Percentiles rank a stretch among this genome's conserved stretches.
phyloP scores from a whole-genome alignment of 1,140 invertebrate species.

The Drosophila nigrodunni region DNA sequence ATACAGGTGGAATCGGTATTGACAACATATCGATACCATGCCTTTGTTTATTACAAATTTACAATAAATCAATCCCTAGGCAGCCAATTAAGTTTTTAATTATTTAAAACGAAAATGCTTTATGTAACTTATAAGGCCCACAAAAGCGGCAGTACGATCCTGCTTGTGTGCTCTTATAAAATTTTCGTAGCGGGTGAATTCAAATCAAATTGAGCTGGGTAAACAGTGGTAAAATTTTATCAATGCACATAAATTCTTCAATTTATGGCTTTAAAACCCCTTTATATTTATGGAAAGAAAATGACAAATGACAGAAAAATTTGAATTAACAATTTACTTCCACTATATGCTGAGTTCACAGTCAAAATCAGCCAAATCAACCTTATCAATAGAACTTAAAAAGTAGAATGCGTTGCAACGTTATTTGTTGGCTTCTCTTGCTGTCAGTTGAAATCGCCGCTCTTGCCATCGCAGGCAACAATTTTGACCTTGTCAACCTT shows the following conservation, averaged over 20 bases:
- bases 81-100: no score
- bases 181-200: neutral
- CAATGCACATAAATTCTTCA: neutral
- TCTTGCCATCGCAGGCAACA: constrained; percentile 99
- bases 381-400: constrained; percentile 56
- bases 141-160: no score
- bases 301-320: constrained; percentile 3
- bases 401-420: constrained; percentile 44
- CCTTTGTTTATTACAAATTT: no score
- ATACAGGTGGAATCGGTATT: no score
- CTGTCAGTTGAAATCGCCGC: constrained; percentile 86
- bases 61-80: no score
- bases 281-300: neutral
- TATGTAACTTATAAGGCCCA: no score
- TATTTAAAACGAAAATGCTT: no score
- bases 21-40: no score
- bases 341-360: constrained; percentile 25
- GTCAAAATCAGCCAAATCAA: constrained; percentile 27
- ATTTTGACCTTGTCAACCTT: constrained; percentile 99
- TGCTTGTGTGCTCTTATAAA: no score
- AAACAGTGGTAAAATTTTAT: no score
- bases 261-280: neutral
- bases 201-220: neutral
- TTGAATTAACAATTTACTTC: constrained; percentile 52
- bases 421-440: constrained; percentile 3